A percentile compares a stretch with the other conserved stretches of the same genome.
These are phyloP conservation scores for Aphaenogaster floridana DNA, from an alignment of 1,140 invertebrate species.

Conservation along the genomic window DNA sequence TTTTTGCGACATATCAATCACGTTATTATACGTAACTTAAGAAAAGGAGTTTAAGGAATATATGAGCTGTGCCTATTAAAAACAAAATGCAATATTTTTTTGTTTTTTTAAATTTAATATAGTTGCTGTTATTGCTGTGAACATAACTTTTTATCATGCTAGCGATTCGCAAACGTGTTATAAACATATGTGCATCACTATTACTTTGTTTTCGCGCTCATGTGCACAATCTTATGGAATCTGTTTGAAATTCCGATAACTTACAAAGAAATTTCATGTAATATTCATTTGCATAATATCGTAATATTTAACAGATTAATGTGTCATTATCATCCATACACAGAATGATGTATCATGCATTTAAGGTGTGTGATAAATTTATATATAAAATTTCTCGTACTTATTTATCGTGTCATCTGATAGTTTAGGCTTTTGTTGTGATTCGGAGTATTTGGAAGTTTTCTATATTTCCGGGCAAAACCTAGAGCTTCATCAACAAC, in stretches of 20 bases:
- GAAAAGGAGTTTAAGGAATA: slow-evolving; percentile 1
- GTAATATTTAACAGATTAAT: slow-evolving; percentile 43
- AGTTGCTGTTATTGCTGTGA: neutral
- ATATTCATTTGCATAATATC: slow-evolving; percentile 77
- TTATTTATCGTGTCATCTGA: slow-evolving; percentile 76
- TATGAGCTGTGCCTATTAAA: slow-evolving; percentile 71
- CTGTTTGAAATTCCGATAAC: neutral
- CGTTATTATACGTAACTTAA: slow-evolving; percentile 20
- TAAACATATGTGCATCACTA: neutral
- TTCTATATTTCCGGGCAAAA: slow-evolving; percentile 76
- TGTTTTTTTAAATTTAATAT: slow-evolving; percentile 1
- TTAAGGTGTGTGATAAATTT: slow-evolving; percentile 55
- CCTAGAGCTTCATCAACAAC: slow-evolving; percentile 77
- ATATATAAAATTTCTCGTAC: slow-evolving; percentile 58
- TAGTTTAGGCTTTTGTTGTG: slow-evolving; percentile 82
- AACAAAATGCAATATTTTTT: slow-evolving; percentile 8
- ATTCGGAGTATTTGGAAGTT: slow-evolving; percentile 78
- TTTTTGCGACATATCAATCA: neutral
- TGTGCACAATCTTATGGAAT: slow-evolving; percentile 8
- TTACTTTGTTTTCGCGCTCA: slow-evolving; percentile 16
- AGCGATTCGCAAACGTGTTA: slow-evolving; percentile 4
- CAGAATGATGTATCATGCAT: slow-evolving; percentile 58
- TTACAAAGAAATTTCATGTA: slow-evolving; percentile 65
- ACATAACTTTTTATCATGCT: neutral
- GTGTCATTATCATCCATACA: slow-evolving; percentile 47